Base-by-base conservation (phyloP, 1,140 invertebrate species). In the Aphaenogaster floridana region DNA sequence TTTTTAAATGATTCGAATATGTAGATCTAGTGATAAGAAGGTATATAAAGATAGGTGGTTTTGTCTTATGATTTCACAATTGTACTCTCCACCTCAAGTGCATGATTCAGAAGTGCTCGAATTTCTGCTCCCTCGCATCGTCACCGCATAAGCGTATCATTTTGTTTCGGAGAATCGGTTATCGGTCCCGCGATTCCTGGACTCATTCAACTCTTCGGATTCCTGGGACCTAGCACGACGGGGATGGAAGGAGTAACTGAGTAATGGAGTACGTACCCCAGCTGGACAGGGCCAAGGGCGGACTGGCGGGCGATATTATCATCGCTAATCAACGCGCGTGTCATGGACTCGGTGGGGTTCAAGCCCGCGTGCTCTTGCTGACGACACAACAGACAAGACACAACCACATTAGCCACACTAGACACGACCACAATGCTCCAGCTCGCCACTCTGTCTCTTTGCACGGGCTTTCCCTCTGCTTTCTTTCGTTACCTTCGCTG, bases 331-430 rank as follows among this genome's bases (percentile, higher is more conserved):
- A 98, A 97, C 96, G 98, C 98, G 94, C 98, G 97, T 95, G 98
- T 98, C 98, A 98, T 98, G 96, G 98, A 98, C 96, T 98, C 98
- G 95, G 98, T 98, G 96, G 97, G 97, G 96, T 97, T 98, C 94
- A 97, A 96, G 96, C 97, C 98, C 96, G 98, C 98, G 95, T 95
- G 94, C 96, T 98, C 98, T 97, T 98, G 98, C 97, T 98, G 97
- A 96, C 96, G 94, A 96, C 96, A 96, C 95, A 96, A 96, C 94
- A 96, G 96, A 96, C 94, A 96, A 95, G 95, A 96, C 96, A 96
- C 95, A 96, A 97, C 96, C 96, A 96, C 95, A 96, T 91, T 91
- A 91, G 96, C 95, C 96, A 96, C 96, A 96, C 95, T 94, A 95
- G 90, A 95, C 93, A 95, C 92, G 92, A 94, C 91, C 92, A 94